Base-by-base conservation (phyloP, 2,113 vertebrate genomes). In the Dissostichus mawsoni region DNA sequence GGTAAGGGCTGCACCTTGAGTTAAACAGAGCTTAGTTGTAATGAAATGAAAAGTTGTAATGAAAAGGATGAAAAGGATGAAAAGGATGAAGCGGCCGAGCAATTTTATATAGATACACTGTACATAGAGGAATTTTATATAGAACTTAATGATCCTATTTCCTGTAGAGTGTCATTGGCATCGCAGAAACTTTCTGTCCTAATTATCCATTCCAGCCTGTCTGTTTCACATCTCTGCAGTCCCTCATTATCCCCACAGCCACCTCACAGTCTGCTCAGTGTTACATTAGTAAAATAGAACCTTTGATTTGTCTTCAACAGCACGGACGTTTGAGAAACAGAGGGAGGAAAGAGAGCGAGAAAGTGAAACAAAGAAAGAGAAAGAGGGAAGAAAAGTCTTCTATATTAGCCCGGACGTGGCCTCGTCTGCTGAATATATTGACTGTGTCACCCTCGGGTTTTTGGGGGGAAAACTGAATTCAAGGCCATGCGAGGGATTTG, bases 161-260 rank as follows among this genome's bases (percentile, higher is more conserved):
- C 89, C 91, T 85, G 92, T 87, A 90, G 90, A 88, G 92, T 93
- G 93, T 92, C 93, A 88, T 90, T 87, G 90, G 89, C 91, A 88
- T 92, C 84, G 82, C 83, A 86, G 91, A 94, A 95, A 94, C 92
- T 95, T 94, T 94, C 92, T 90, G 92, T 95, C 95, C 95, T 95
- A 96, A 95, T 95, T 94, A 96, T 94, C 92, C 94, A 94, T 95
- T 94, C 94, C 93, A 94, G 92, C 89, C 92, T 94, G 93, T 94
- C 95, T 94, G 93, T 95, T 93, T 94, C 91, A 90, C 88, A 85
- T 93, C 92, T 89, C 92, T 85, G 78, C 87, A 93, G 88, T 90
- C 85, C 90, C 93, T 94, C 92, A 93, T 94, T 95, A 95, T 94
- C 85, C 83, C 89, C 85, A 78, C 82, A 91, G 90, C 92, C 92